Percentiles rank a stretch among this genome's conserved stretches.
These are phyloP conservation scores for Aricia artaxerxes DNA, from an alignment of 2,888 invertebrate genomes.

Conservation along the genomic window DNA sequence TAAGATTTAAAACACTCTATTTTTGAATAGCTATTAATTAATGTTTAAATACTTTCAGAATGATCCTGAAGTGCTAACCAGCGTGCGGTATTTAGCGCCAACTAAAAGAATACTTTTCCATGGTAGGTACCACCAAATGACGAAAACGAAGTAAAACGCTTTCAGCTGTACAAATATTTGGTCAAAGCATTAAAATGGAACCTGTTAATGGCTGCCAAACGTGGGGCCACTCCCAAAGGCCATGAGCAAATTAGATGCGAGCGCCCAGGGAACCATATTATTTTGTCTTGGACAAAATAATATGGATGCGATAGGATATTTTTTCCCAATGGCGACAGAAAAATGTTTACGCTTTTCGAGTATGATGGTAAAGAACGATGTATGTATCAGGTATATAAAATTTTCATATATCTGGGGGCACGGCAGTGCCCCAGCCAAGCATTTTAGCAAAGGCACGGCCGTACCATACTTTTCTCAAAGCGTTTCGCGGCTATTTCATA, in stretches of 20 bases:
- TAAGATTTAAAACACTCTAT: too few species aligned
- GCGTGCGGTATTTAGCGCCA: background rate
- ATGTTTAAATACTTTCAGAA: background rate
- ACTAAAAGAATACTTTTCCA: background rate
- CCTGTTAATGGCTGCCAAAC: conserved; percentile 60
- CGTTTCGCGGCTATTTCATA: too few species aligned
- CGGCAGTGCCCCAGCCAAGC: too few species aligned
- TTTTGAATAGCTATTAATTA: too few species aligned
- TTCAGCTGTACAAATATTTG: conserved; percentile 49
- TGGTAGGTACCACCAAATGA: conserved; percentile 45
- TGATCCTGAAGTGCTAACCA: background rate
- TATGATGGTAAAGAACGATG: too few species aligned
- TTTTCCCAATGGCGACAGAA: background rate
- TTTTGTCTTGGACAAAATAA: conserved; percentile 43
- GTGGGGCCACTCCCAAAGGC: conserved; percentile 64
- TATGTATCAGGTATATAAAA: too few species aligned
- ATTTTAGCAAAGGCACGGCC: too few species aligned
- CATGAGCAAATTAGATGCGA: conserved; percentile 58
- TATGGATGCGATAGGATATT: conserved; percentile 49
- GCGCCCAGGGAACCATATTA: conserved; percentile 57
- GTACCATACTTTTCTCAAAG: too few species aligned
- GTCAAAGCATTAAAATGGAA: conserved; percentile 54
- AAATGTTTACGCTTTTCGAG: background rate
- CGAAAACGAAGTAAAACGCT: conserved; percentile 49
- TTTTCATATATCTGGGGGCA: too few species aligned